Percentiles rank a stretch among this genome's conserved stretches.
phyloP scores from a whole-genome alignment of 2,888 invertebrate genomes.

The Drosophila villosipedis region DNA sequence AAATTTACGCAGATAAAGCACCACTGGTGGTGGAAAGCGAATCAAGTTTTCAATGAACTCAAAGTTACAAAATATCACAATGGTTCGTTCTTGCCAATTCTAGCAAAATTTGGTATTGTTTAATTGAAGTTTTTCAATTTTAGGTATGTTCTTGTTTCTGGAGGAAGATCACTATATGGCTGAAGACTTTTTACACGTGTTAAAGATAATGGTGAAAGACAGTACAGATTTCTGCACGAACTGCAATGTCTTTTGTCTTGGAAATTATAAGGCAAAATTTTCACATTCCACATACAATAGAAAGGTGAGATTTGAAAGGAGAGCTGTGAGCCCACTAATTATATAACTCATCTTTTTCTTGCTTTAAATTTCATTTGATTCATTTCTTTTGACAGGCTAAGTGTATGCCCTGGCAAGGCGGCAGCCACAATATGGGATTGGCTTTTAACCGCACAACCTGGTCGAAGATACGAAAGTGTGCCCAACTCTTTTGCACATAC shows the following conservation, averaged over 20 bases:
- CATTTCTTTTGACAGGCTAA: constrained; percentile 89
- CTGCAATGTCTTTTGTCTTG: constrained; percentile 96
- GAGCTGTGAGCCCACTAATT: background rate
- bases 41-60: constrained; percentile 96
- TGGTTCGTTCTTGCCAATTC: constrained; percentile 85
- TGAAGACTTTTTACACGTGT: constrained; percentile 96
- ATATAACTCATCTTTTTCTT: background rate
- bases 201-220: constrained; percentile 92
- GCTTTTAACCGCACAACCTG: constrained; percentile 96
- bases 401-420: constrained; percentile 97
- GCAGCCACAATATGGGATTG: constrained; percentile 99
- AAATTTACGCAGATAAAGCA: constrained; percentile 99
- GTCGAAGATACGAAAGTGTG: constrained; percentile 92
- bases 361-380: background rate
- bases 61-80: constrained; percentile 93
- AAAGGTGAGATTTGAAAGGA: constrained; percentile 85
- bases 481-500: constrained; percentile 95
- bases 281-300: constrained; percentile 91
- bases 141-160: constrained; percentile 88
- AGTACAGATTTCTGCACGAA: constrained; percentile 92
- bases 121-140: background rate
- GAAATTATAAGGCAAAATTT: constrained; percentile 96
- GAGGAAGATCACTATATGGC: constrained; percentile 99
- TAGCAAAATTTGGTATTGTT: background rate
- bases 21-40: constrained; percentile 99